phyloP scores from a whole-genome alignment of 2,797 vertebrate species.

The Betta splendens region DNA sequence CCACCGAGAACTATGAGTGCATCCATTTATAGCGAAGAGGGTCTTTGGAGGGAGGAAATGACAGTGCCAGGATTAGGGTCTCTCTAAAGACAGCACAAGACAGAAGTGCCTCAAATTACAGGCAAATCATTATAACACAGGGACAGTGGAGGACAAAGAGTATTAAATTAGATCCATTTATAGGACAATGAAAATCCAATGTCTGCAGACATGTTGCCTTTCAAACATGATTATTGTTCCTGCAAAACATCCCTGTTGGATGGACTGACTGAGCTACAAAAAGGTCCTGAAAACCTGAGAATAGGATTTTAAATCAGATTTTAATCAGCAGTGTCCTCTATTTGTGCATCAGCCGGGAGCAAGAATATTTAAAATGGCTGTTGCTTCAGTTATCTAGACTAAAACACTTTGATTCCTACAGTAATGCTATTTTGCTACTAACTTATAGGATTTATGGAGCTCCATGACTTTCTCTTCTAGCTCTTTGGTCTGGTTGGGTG shows the following conservation, averaged over 20 bases:
- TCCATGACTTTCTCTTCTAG: slow-evolving; percentile 96
- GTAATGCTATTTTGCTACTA: too few species aligned
- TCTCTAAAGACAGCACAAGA: slow-evolving; percentile 17
- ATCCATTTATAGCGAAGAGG: slow-evolving; percentile 49
- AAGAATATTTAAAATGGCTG: too few species aligned
- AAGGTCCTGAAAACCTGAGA: too few species aligned
- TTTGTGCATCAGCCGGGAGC: too few species aligned
- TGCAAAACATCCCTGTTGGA: slow-evolving; percentile 7
- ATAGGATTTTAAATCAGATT: too few species aligned
- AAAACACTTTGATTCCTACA: too few species aligned
- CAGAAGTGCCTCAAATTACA: slow-evolving; percentile 49
- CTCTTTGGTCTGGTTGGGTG: slow-evolving; percentile 96
- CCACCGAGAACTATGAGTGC: slow-evolving; percentile 23
- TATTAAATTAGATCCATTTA: slow-evolving; percentile 20
- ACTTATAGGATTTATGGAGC: slow-evolving; percentile 97
- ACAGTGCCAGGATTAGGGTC: slow-evolving; percentile 22
- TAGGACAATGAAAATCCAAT: slow-evolving; percentile 33
- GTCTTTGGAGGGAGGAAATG: slow-evolving; percentile 37
- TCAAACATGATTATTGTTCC: slow-evolving; percentile 13
- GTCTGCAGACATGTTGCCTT: slow-evolving; percentile 15
- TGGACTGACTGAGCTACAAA: neutral
- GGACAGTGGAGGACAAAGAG: slow-evolving; percentile 13
- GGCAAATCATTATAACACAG: slow-evolving; percentile 41
- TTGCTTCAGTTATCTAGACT: too few species aligned
- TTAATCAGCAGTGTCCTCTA: too few species aligned